These are phyloP conservation scores for Pedicia rivosa DNA, from an alignment of 2,888 invertebrate genomes.

Conservation along the genomic window DNA sequence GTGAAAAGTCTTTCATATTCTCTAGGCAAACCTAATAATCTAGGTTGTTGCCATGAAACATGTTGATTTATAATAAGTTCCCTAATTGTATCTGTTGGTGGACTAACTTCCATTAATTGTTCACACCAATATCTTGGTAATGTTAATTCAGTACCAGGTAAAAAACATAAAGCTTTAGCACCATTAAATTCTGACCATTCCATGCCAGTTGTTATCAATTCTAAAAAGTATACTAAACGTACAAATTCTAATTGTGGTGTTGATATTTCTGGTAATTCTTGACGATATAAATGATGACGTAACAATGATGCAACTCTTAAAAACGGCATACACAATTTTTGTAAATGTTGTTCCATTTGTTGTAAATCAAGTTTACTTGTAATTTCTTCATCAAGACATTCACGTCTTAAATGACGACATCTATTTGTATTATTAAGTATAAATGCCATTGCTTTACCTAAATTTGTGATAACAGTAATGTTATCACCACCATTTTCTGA, in stretches of 20 bases:
- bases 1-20: constrained; percentile 87
- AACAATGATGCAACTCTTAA: constrained; percentile 69
- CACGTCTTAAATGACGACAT: constrained; percentile 23
- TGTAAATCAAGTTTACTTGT: constrained; percentile 23
- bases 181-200: constrained; percentile 49
- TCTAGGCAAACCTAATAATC: constrained; percentile 67
- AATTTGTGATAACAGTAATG: constrained; percentile 11
- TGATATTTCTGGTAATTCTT: constrained; percentile 50
- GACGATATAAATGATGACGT: constrained; percentile 67
- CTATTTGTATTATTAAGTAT: constrained; percentile 25
- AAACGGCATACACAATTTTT: constrained; percentile 68
- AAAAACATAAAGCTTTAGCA: constrained; percentile 44
- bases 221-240: constrained; percentile 59
- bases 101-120: constrained; percentile 38
- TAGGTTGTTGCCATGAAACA: constrained; percentile 64
- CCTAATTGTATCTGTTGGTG: constrained; percentile 30
- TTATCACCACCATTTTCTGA: constrained; percentile 11
- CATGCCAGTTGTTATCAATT: constrained; percentile 50
- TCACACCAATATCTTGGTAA: constrained; percentile 51
- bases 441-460: constrained; percentile 28
- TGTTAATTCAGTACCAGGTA: constrained; percentile 33
- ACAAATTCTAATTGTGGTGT: constrained; percentile 57
- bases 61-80: constrained; percentile 58
- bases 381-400: constrained; percentile 20
- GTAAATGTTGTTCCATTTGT: constrained; percentile 40